phyloP scores from a whole-genome alignment of 2,888 invertebrate species.

The Phrixothrix hirtus region DNA sequence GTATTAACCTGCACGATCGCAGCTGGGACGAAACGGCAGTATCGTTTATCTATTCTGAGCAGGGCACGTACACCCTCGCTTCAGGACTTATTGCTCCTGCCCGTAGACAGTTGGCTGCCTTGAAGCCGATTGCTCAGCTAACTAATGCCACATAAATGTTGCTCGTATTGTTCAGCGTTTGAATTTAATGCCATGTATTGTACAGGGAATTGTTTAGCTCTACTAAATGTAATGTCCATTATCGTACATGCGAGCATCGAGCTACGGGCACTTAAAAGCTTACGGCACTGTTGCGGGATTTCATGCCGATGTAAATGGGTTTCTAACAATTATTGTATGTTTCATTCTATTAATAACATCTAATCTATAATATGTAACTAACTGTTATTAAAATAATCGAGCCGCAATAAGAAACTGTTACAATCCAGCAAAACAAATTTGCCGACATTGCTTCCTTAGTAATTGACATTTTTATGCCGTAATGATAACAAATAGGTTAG shows the following conservation, averaged over 20 bases:
- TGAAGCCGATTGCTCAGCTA: slow-evolving; percentile 35
- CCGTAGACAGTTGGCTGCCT: slow-evolving; percentile 36
- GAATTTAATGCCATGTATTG: slow-evolving; percentile 42
- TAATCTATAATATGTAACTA: too few species aligned
- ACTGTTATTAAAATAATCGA: too few species aligned
- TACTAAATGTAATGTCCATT: slow-evolving; percentile 42
- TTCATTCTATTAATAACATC: slow-evolving; percentile 9
- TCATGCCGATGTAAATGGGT: slow-evolving; percentile 14
- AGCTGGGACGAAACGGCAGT: slow-evolving; percentile 30
- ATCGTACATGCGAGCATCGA: slow-evolving; percentile 32
- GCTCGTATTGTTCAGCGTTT: slow-evolving; percentile 40
- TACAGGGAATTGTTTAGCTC: slow-evolving; percentile 39
- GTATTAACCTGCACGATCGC: slow-evolving; percentile 32
- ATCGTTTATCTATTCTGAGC: slow-evolving; percentile 37
- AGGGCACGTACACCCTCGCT: slow-evolving; percentile 32
- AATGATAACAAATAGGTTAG: too few species aligned
- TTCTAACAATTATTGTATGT: slow-evolving; percentile 5
- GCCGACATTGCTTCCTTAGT: too few species aligned
- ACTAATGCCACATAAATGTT: slow-evolving; percentile 39
- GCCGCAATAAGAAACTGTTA: too few species aligned
- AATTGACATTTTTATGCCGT: too few species aligned
- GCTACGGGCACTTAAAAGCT: slow-evolving; percentile 23
- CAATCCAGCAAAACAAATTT: too few species aligned
- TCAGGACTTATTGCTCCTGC: slow-evolving; percentile 32
- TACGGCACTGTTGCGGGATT: slow-evolving; percentile 14